A percentile compares a stretch with the other conserved stretches of the same genome.
These are phyloP conservation scores for Osmerus eperlanus DNA, from an alignment of 2,113 vertebrate genomes.

Conservation along the genomic window DNA sequence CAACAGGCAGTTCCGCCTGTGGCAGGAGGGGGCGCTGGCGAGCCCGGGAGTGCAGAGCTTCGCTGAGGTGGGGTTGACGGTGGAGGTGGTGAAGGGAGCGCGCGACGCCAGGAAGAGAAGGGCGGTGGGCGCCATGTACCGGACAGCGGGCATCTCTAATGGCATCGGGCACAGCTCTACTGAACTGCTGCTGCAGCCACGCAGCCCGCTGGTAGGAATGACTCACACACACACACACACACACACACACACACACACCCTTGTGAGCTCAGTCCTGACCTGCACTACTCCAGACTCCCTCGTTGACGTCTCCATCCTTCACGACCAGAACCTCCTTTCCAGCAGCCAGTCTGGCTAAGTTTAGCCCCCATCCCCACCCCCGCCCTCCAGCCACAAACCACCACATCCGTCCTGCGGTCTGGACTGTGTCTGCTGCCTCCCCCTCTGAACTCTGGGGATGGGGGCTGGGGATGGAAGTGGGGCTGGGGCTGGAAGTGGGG, in stretches of 20 bases:
- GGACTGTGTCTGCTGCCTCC: constrained; percentile 45
- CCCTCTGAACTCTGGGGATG: constrained; percentile 38
- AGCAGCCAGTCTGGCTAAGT: constrained; percentile 54
- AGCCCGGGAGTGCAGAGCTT: constrained; percentile 70
- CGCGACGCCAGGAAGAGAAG: constrained; percentile 71
- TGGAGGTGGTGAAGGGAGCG: constrained; percentile 69
- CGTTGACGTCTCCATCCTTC: constrained; percentile 19
- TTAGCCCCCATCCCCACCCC: constrained; percentile 39
- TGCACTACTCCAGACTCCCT: constrained; percentile 20
- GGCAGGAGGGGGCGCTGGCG: constrained; percentile 67
- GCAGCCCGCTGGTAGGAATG: constrained; percentile 66
- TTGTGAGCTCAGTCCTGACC: constrained; percentile 31
- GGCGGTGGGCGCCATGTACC: constrained; percentile 64
- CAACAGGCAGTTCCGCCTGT: constrained; percentile 69
- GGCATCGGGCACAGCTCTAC: constrained; percentile 79
- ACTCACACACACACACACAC: constrained; percentile 21
- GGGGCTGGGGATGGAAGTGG: constrained; percentile 8
- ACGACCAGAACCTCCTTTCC: constrained; percentile 57
- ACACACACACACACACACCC: constrained; percentile 15
- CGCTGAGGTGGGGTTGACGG: constrained; percentile 71
- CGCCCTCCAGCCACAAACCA: constrained; percentile 49
- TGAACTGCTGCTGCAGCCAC: constrained; percentile 65
- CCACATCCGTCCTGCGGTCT: constrained; percentile 56
- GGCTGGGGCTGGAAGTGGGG: too few relatives aligned
- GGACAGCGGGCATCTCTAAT: constrained; percentile 68